These are phyloP conservation scores for Rattus rattus DNA, from an alignment of 2,113 vertebrate genomes.

Conservation along the genomic window DNA sequence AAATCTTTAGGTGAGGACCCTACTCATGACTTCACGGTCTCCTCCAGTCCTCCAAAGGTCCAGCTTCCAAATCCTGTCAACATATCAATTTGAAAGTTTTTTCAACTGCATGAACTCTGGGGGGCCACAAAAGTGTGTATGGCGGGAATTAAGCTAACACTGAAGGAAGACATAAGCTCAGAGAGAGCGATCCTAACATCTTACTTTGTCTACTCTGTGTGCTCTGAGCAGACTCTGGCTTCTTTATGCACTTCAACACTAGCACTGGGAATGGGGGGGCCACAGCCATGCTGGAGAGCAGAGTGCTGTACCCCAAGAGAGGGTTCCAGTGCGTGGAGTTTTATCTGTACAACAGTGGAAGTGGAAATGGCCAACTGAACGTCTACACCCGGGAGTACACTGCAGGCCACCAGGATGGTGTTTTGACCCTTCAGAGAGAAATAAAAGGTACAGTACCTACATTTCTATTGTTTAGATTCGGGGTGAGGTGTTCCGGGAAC, in stretches of 20 bases:
- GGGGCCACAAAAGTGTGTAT: background rate
- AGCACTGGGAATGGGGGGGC: conserved; percentile 75
- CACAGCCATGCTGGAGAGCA: conserved; percentile 90
- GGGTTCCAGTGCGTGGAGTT: conserved; percentile 95
- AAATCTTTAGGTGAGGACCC: background rate
- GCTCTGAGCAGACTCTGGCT: conserved; percentile 89
- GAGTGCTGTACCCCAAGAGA: conserved; percentile 92
- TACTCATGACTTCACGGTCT: background rate
- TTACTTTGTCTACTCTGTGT: background rate
- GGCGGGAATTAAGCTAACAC: background rate
- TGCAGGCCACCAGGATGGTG: conserved; percentile 79
- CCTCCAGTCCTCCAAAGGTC: background rate
- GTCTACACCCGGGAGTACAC: conserved; percentile 91
- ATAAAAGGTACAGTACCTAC: conserved; percentile 87
- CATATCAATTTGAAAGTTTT: background rate
- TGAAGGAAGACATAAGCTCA: no score
- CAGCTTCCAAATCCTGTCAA: background rate
- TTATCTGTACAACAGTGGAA: conserved; percentile 92
- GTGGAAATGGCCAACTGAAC: conserved; percentile 83
- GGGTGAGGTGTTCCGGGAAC: background rate
- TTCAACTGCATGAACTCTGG: background rate
- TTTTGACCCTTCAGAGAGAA: conserved; percentile 84
- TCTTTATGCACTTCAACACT: conserved; percentile 94
- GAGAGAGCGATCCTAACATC: background rate
- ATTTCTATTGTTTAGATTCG: background rate